Base-by-base conservation (phyloP, 2,797 vertebrate genomes). In the Loriculus beryllinus region DNA sequence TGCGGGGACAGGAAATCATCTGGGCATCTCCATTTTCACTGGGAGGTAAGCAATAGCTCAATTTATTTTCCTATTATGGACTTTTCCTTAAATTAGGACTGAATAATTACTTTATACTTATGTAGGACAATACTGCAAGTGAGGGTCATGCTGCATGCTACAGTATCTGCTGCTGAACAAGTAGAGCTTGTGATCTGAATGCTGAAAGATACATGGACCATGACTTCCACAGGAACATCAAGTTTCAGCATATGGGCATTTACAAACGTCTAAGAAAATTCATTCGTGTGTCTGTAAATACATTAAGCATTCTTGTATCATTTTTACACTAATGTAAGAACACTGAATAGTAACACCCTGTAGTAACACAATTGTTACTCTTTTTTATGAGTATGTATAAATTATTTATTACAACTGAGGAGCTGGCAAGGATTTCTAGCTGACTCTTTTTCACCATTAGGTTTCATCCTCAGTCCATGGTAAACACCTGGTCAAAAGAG, bases 211-310 rank as follows among this genome's bases (percentile, higher is more conserved):
- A 12, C 4, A 35, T 11, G 33, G 25, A 8, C 33, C 14, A 57
- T 25, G 54, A 35, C 54, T 57, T 57, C 54, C 33, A 68, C 1
- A 72, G 22, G 60, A 9, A 47, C 4, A 1, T 33, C 31, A 75
- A 40, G 25, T 42, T 54, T 60, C 47, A 75, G 47, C 25, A 7
- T 14, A 28, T 0, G 1, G 20, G 49, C 1, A 0, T n/a, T 64
- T 47, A 47, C 12, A 79, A 56, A 40, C 14, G 25, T 42, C 43
- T 81, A 40, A 49, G 40, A 69, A 90, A 88, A 78, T 18, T 47
- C 28, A 81, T 28, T 51, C 15, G 25, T 6, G 4, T 26, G 26
- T 57, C 57, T 71, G 31, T 23, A 86, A 77, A 64, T 35, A 47
- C 8, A 40, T 39, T 37, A 48, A 78, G 67, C 8, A 13, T 57